Evolutionary conservation across 2,113 vertebrate genomes (phyloP).

Genomic region (Trichomycterus rosablanca): DNA sequence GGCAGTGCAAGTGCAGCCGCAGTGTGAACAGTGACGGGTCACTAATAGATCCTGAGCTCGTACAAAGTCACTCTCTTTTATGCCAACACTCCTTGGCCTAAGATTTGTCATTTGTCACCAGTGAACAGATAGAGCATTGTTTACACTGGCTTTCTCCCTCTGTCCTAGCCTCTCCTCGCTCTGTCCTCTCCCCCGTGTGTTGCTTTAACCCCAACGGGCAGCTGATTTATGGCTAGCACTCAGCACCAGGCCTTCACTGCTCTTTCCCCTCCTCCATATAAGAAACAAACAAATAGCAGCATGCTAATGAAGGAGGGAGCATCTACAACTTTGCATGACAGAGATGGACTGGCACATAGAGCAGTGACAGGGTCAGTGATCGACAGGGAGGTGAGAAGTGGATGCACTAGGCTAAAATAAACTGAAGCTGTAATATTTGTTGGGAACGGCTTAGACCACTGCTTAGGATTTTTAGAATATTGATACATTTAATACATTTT

Average conservation of each 20-base stretch:
- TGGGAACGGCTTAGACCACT: no score
- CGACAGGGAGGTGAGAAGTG: no score
- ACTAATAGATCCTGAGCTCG: conserved; percentile 22
- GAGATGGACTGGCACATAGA: conserved; percentile 6
- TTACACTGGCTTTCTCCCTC: conserved; percentile 54
- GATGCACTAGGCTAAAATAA: no score
- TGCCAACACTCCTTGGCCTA: conserved; percentile 20
- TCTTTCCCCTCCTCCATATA: neutral
- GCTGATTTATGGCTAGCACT: conserved; percentile 61
- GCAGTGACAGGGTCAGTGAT: neutral
- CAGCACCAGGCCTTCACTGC: conserved; percentile 13
- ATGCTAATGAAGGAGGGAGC: neutral
- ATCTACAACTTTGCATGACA: neutral
- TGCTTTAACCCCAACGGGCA: conserved; percentile 72
- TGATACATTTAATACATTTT: no score
- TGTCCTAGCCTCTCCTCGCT: no score
- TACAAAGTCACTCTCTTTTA: conserved; percentile 16
- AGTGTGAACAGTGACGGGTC: conserved; percentile 18
- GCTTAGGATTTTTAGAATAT: no score
- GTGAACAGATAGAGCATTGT: conserved; percentile 57
- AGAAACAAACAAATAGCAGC: conserved; percentile 41
- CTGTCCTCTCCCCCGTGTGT: conserved; percentile 44
- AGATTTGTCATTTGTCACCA: conserved; percentile 50
- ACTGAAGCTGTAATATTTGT: no score
- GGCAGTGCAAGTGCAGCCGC: conserved; percentile 11